Percentiles rank a stretch among this genome's conserved stretches.
Evolutionary conservation across 2,797 vertebrate species (phyloP).

Genomic region (Sarcoramphus papa): DNA sequence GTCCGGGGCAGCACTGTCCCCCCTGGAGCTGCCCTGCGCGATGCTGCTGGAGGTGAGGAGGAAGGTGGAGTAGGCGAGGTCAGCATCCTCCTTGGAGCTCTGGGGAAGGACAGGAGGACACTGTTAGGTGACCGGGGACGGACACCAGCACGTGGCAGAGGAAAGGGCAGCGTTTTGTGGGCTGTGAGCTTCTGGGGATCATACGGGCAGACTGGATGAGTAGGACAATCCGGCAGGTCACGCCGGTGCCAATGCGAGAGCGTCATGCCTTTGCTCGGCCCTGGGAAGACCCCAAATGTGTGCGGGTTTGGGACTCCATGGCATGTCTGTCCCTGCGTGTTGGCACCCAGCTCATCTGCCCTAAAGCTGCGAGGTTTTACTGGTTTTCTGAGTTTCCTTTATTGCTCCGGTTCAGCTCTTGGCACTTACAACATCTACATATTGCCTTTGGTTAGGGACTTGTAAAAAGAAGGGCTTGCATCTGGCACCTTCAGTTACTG

Average conservation of each 20-base stretch:
- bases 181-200: background rate
- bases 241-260: rapidly evolving
- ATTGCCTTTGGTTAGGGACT: rapidly evolving
- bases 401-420: background rate
- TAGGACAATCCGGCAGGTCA: rapidly evolving
- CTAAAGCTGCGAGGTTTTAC: background rate
- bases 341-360: background rate
- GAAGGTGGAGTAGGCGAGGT: slow-evolving; percentile 70
- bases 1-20: background rate
- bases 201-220: rapidly evolving
- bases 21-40: background rate
- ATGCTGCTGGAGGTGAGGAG: slow-evolving; percentile 51
- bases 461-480: background rate
- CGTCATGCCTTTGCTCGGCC: background rate
- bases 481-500: background rate
- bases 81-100: slow-evolving; percentile 75
- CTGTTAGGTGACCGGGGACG: rapidly evolving
- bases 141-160: rapidly evolving
- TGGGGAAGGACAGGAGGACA: background rate
- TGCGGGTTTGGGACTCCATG: rapidly evolving
- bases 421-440: background rate
- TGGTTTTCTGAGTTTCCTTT: background rate
- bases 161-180: background rate
- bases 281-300: rapidly evolving
- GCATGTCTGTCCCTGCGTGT: rapidly evolving